These are phyloP conservation scores for Hyaena hyaena DNA, from an alignment of 2,113 vertebrate genomes.

Conservation along the genomic window DNA sequence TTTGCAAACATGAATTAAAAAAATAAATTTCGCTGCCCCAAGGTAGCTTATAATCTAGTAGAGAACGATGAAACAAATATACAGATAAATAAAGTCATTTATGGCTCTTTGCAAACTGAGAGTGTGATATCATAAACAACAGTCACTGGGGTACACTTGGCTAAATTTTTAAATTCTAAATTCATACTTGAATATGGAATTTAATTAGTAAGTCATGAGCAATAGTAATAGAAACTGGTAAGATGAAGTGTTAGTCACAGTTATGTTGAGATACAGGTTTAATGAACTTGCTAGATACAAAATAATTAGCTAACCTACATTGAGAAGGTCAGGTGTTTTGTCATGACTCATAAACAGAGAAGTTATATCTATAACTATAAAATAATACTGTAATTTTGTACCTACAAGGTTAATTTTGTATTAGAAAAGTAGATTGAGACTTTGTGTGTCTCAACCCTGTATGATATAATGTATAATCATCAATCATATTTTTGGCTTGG, in stretches of 20 bases:
- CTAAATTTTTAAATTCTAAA: constrained; percentile 39
- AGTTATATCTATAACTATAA: constrained; percentile 66
- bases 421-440: constrained; percentile 62
- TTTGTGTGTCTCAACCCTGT: constrained; percentile 22
- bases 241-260: constrained; percentile 43
- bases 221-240: constrained; percentile 18
- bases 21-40: neutral
- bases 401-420: constrained; percentile 75
- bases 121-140: neutral
- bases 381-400: constrained; percentile 68
- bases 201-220: constrained; percentile 53
- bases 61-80: neutral
- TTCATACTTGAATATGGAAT: constrained; percentile 46
- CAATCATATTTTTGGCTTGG: constrained; percentile 40
- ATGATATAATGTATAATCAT: constrained; percentile 43
- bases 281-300: constrained; percentile 68
- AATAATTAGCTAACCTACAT: constrained; percentile 71
- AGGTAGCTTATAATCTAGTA: neutral
- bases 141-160: neutral
- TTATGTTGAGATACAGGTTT: constrained; percentile 43
- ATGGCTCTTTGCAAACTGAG: neutral
- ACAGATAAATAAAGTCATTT: neutral
- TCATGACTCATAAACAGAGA: constrained; percentile 53
- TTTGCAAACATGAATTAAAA: constrained; percentile 12
- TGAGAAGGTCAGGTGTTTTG: constrained; percentile 68